Evolutionary conservation across 2,113 vertebrate genomes (phyloP).

Genomic region (Nerophis lumbriciformis): DNA sequence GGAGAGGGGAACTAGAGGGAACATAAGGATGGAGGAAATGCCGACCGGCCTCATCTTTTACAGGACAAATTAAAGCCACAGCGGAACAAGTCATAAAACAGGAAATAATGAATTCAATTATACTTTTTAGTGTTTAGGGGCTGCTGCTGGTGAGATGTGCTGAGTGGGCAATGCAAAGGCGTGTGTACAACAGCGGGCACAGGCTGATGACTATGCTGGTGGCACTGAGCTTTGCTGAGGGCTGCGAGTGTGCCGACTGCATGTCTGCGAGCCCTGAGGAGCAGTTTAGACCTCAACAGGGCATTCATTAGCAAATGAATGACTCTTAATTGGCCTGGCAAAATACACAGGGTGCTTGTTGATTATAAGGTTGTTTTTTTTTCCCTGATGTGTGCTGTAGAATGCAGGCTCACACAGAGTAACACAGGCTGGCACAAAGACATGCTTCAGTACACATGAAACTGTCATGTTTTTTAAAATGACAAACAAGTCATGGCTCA

Average conservation of each 20-base stretch:
- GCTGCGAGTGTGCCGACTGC: constrained; percentile 57
- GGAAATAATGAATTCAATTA: constrained; percentile 79
- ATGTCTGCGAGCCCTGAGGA: constrained; percentile 67
- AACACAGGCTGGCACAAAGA: constrained; percentile 23
- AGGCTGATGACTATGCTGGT: constrained; percentile 64
- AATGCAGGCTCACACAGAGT: constrained; percentile 36
- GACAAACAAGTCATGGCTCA: constrained; percentile 50
- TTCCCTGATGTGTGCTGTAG: constrained; percentile 33
- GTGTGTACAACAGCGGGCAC: constrained; percentile 43
- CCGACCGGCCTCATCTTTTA: constrained; percentile 68
- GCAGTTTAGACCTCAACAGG: constrained; percentile 65
- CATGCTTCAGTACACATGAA: constrained; percentile 12
- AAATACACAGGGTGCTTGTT: constrained; percentile 72
- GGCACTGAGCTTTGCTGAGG: constrained; percentile 58
- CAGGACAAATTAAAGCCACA: constrained; percentile 73
- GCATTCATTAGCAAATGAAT: constrained; percentile 74
- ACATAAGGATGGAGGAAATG: constrained; percentile 46
- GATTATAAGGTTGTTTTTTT: constrained; percentile 55
- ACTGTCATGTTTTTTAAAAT: constrained; percentile 52
- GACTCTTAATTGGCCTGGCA: constrained; percentile 71
- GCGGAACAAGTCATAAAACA: constrained; percentile 74
- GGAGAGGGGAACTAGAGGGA: constrained; percentile 54
- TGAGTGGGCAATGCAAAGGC: constrained; percentile 64
- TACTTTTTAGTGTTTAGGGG: constrained; percentile 74
- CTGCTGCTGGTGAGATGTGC: constrained; percentile 66